Conservation (phyloP, 2,888 invertebrate species). For the Hoplodrina blanda region DNA sequence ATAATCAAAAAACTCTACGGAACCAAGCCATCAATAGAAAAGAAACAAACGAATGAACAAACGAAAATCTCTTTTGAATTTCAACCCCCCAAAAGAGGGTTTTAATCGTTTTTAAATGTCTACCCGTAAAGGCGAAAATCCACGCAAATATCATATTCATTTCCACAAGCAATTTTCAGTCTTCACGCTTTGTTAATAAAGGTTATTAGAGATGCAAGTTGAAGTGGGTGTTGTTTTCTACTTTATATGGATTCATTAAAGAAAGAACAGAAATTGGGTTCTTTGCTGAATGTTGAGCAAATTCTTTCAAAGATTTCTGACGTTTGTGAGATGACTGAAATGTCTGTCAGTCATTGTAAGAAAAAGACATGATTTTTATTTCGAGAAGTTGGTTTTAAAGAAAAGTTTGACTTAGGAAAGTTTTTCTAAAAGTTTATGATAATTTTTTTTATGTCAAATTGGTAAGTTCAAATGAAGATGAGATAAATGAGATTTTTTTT, state of each 20-base stretch:
- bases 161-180: constrained; percentile 34
- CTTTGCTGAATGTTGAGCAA: constrained; percentile 46
- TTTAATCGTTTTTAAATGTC: constrained; percentile 73
- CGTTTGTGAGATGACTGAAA: constrained; percentile 36
- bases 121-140: constrained; percentile 58
- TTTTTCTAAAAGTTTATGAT: neutral
- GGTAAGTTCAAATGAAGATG: constrained; percentile 1
- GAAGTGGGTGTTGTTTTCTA: constrained; percentile 31
- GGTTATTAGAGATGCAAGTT: constrained; percentile 4
- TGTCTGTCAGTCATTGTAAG: constrained; percentile 38
- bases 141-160: constrained; percentile 24
- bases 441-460: constrained; percentile 2
- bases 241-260: constrained; percentile 63
- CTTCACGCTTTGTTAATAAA: constrained; percentile 14
- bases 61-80: constrained; percentile 67
- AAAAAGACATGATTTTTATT: constrained; percentile 36
- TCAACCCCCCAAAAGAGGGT: constrained; percentile 62
- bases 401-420: neutral
- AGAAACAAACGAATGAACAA: constrained; percentile 58
- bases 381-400: constrained; percentile 15
- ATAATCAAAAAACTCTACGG: constrained; percentile 45
- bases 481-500: too few relatives aligned
- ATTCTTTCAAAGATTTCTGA: constrained; percentile 40
- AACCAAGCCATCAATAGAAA: constrained; percentile 48
- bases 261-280: constrained; percentile 49